Base-by-base conservation (phyloP, 2,888 invertebrate genomes). In the Maniola hyperantus region DNA sequence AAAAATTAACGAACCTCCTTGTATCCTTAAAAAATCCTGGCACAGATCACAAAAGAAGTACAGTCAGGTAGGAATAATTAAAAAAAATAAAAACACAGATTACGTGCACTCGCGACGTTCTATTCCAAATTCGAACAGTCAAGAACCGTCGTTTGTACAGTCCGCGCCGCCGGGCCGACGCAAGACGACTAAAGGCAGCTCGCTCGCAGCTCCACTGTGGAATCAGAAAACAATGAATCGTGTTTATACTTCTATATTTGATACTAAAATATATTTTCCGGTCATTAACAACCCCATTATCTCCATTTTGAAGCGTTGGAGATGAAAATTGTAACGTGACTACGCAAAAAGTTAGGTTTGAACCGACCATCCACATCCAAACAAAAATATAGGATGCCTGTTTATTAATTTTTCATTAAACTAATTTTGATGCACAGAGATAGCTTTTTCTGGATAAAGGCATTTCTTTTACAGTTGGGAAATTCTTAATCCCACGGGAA, bases 121-220 rank as follows among this genome's bases (percentile, higher is more conserved):
- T 51, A 33, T 61, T 53, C 44, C 33, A 55, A 55, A 53, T 67
- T 46, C 57, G 20, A 65, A 39, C 62, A 61, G 44, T 42, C 33
- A 36, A 48, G 42, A 54, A 55, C 64, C 36, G 62, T 44, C 62
- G 62, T 54, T 48, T 46, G 46, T 36, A 59, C 64, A 78, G 84
- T 83, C 84, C 83, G 83, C 88, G 84, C 83, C 85, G 80, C 74
- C 69, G 74, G 78, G 78, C 78, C 79, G 85, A 83, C 85, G 85
- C 83, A 81, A 77, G 73, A 78, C 83, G 80, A 89, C 67, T 71
- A 72, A 42, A 57, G 42, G 57, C 39, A 57, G 20, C 39, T 39
- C 20, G 57, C 59, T 44, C 67, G 54, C 46, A 20, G 42, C 20
- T 53, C 66, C 48, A 68, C 69, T 69, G 65, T 57, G 64, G 65